Conservation (phyloP, 2,888 invertebrate species). For the Tinea trinotella region DNA sequence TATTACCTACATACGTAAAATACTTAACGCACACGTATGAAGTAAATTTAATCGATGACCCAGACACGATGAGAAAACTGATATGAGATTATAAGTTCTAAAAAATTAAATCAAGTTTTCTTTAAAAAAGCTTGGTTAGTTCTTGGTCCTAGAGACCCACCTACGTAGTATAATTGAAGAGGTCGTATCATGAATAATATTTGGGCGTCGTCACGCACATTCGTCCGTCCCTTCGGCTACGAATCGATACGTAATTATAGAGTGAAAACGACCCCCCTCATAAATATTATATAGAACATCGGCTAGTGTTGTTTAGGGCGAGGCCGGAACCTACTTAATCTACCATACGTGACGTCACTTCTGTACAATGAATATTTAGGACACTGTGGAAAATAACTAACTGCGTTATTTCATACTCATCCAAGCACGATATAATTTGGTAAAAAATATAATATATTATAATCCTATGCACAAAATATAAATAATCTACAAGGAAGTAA, state of each 20-base stretch:
- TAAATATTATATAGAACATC: slow-evolving; percentile 53
- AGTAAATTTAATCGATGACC: not conserved
- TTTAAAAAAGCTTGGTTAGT: not conserved
- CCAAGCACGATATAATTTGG: not conserved
- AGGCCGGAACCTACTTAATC: slow-evolving; percentile 52
- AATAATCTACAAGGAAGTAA: not conserved
- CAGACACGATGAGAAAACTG: not conserved
- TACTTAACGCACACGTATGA: not conserved
- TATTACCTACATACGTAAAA: no score
- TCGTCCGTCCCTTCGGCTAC: slow-evolving; percentile 31
- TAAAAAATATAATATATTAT: no score
- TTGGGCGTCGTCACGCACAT: slow-evolving; percentile 55
- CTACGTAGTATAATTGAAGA: slow-evolving; percentile 44
- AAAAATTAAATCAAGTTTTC: not conserved
- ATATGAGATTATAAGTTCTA: not conserved
- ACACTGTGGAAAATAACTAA: slow-evolving; percentile 5
- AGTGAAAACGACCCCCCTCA: slow-evolving; percentile 62
- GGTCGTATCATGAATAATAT: slow-evolving; percentile 60
- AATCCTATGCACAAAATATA: no score
- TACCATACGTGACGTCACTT: slow-evolving; percentile 4
- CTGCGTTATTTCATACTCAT: not conserved
- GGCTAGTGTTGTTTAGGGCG: slow-evolving; percentile 38
- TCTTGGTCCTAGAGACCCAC: slow-evolving; percentile 14
- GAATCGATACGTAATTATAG: slow-evolving; percentile 70
- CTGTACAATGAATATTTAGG: slow-evolving; percentile 7